Conservation (phyloP, 2,113 vertebrate species). For the Salvelinus alpinus region DNA sequence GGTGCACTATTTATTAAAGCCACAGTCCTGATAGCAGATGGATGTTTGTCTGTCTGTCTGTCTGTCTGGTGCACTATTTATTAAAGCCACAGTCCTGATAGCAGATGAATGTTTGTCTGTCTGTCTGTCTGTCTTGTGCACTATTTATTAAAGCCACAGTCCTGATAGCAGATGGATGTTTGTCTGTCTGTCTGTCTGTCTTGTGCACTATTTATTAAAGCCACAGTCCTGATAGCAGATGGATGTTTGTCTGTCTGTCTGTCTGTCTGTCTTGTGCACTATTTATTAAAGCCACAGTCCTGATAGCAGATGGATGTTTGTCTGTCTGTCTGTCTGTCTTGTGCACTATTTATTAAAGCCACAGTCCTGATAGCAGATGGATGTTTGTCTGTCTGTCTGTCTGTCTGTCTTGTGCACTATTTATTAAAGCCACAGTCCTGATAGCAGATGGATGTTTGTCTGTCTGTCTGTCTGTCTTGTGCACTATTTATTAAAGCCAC, state of each 20-base stretch:
- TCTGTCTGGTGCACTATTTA: too few relatives aligned
- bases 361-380: too few relatives aligned
- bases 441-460: constrained; percentile 63
- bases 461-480: not conserved
- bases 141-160: constrained; percentile 69
- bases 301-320: constrained; percentile 63
- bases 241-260: too few relatives aligned
- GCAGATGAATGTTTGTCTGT: too few relatives aligned
- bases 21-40: constrained; percentile 63
- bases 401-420: constrained; percentile 59
- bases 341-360: too few relatives aligned
- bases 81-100: too few relatives aligned
- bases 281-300: constrained; percentile 69
- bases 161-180: constrained; percentile 64
- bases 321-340: not conserved
- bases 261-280: constrained; percentile 55
- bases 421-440: constrained; percentile 68
- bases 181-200: not conserved
- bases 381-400: too few relatives aligned
- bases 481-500: too few relatives aligned
- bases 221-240: too few relatives aligned
- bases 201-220: too few relatives aligned
- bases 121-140: constrained; percentile 55
- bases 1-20: constrained; percentile 68
- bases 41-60: constrained; percentile 45